A percentile compares a stretch with the other conserved stretches of the same genome.
These are phyloP conservation scores for Caloenas nicobarica DNA, from an alignment of 2,113 vertebrate species.

Conservation along the genomic window DNA sequence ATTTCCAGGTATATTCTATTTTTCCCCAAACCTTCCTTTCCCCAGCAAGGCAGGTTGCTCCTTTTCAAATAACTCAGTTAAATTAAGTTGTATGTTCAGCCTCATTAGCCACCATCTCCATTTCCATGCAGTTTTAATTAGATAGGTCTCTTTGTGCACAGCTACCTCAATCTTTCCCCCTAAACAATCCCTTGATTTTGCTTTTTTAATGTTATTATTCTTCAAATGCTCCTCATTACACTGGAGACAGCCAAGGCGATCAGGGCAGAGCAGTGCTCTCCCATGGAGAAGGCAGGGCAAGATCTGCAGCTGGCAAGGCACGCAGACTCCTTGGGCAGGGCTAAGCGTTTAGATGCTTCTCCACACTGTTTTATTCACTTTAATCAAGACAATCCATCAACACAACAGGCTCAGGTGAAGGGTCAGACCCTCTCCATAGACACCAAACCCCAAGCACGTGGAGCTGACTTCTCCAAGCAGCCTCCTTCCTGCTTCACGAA, in stretches of 20 bases:
- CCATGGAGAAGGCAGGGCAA: not conserved
- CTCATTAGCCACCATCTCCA: conserved; percentile 40
- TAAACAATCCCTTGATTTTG: not conserved
- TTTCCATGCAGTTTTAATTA: not conserved
- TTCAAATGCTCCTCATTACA: not conserved
- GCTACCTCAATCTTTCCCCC: not conserved
- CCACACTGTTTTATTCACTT: not conserved
- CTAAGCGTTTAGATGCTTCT: not conserved
- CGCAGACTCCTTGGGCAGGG: not conserved
- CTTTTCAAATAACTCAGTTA: conserved; percentile 15
- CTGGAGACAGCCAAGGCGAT: not conserved
- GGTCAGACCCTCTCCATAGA: not conserved
- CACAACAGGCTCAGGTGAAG: not conserved
- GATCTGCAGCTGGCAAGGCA: not conserved
- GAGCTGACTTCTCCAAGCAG: not conserved
- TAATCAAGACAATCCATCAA: not conserved
- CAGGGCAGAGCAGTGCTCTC: not conserved
- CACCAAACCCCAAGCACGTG: not conserved
- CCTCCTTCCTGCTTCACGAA: not conserved
- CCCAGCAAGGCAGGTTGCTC: not conserved
- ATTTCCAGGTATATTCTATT: not conserved
- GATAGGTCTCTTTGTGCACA: conserved; percentile 1
- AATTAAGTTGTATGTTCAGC: conserved; percentile 32
- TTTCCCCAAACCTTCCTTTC: not conserved
- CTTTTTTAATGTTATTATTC: not conserved